Conservation (phyloP, 2,113 vertebrate genomes). For the Gallinago paraguaiae region DNA sequence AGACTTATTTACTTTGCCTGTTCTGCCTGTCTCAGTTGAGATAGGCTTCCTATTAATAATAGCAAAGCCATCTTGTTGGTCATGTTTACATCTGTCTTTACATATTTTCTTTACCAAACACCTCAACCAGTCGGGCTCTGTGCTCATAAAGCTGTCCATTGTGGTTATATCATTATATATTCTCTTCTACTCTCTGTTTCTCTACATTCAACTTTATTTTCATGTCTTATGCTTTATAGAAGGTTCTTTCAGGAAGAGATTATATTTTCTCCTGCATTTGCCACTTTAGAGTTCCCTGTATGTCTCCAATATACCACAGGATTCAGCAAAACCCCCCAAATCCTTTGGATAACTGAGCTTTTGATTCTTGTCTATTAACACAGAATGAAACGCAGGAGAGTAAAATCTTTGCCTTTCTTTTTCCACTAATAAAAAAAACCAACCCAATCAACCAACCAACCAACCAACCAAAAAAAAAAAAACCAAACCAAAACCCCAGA, state of each 20-base stretch:
- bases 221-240: not conserved
- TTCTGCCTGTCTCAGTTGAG: not conserved
- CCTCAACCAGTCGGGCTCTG: not conserved
- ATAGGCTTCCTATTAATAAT: not conserved
- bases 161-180: too few species aligned
- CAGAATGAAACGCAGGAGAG: not conserved
- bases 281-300: not conserved
- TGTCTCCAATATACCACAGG: not conserved
- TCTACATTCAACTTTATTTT: not conserved
- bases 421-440: not conserved
- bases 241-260: not conserved
- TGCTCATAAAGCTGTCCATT: too few species aligned
- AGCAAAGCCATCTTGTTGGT: not conserved
- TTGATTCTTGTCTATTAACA: not conserved
- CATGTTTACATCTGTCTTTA: not conserved
- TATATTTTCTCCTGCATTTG: not conserved
- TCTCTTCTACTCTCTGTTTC: not conserved
- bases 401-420: not conserved
- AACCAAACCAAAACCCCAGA: not conserved
- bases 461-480: too few species aligned
- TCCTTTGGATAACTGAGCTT: not conserved
- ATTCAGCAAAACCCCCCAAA: not conserved
- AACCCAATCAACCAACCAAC: not conserved
- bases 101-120: not conserved
- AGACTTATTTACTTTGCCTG: not conserved